phyloP scores from a whole-genome alignment of 2,888 invertebrate genomes.

The Sepioteuthis lessoniana region DNA sequence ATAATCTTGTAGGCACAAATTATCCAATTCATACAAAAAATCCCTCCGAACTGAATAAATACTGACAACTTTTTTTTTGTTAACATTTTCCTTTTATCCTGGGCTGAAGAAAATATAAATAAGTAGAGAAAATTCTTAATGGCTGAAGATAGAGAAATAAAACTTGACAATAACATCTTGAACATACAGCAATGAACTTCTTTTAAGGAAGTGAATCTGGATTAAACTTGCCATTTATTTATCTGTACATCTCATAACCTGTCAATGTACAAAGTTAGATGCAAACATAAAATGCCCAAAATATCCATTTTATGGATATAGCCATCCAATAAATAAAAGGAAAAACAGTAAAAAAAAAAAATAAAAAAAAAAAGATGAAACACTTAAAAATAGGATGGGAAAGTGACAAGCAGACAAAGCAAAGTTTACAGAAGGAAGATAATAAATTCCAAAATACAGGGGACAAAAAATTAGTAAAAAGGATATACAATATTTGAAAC shows the following conservation, averaged over 20 bases:
- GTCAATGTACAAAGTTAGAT: no score
- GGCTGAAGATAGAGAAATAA: no score
- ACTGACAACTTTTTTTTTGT: neutral
- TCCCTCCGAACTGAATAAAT: neutral
- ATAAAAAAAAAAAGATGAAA: no score
- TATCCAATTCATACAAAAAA: neutral
- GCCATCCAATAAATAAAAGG: neutral
- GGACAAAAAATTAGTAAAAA: no score
- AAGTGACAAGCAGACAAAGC: neutral
- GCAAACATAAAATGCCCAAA: neutral
- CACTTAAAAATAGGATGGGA: neutral
- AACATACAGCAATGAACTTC: neutral
- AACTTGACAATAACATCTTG: neutral
- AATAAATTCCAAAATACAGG: no score
- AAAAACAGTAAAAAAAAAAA: neutral
- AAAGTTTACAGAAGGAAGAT: neutral
- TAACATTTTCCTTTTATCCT: neutral
- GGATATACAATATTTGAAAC: no score
- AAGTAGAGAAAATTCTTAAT: no score
- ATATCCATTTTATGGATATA: no score
- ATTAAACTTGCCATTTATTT: no score
- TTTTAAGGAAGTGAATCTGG: no score
- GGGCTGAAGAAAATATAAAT: neutral
- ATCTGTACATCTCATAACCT: no score
- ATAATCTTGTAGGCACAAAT: neutral